Percentiles rank a stretch among this genome's conserved stretches.
Evolutionary conservation across 2,113 vertebrate genomes (phyloP).

Genomic region (Ovis canadensis): DNA sequence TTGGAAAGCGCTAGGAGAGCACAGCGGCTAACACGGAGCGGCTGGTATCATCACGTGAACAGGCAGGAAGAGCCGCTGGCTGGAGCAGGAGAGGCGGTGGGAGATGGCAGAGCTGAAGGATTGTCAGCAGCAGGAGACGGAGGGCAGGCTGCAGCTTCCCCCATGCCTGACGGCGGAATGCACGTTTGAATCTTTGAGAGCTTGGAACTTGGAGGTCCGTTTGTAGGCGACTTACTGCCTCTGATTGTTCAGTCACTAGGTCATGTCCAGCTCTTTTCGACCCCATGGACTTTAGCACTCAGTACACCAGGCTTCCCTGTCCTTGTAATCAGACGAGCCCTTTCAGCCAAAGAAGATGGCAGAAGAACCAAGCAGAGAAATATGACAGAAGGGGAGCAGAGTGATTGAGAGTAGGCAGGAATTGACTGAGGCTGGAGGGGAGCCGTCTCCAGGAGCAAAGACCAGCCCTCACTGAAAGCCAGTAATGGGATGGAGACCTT

Average conservation of each 20-base stretch:
- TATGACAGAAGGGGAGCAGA: not conserved
- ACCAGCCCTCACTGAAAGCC: not conserved
- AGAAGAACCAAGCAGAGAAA: not conserved
- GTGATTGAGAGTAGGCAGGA: fast-evolving
- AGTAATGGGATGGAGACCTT: not conserved
- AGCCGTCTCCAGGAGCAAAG: not conserved
- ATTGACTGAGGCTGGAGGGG: fast-evolving
- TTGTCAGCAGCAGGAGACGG: fast-evolving
- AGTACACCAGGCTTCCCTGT: not conserved
- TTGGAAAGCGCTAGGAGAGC: fast-evolving
- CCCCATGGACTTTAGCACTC: not conserved
- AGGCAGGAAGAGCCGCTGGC: not conserved
- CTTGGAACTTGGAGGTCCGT: not conserved
- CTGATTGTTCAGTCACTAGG: not conserved
- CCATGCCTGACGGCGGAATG: not conserved
- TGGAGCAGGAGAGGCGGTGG: too few species aligned
- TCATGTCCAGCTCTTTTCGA: not conserved
- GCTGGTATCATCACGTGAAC: not conserved
- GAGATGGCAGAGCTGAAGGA: fast-evolving
- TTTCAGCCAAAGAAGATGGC: not conserved
- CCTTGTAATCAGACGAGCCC: not conserved
- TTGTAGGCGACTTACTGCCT: not conserved
- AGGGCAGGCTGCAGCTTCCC: too few species aligned
- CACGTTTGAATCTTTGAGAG: not conserved
- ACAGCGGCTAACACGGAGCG: not conserved